Base-by-base conservation (phyloP, 2,888 invertebrate genomes). In the Meloe dianella region DNA sequence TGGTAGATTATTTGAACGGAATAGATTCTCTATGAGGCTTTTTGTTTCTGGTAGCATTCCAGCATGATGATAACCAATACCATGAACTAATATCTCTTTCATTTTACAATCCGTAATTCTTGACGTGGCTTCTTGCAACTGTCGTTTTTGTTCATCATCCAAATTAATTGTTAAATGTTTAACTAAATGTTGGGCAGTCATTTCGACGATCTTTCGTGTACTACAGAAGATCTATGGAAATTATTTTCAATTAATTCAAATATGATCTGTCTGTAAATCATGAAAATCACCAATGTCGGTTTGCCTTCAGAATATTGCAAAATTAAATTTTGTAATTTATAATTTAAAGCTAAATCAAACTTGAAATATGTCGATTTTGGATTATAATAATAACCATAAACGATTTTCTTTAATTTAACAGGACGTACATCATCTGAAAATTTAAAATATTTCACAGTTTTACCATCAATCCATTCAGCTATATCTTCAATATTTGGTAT, bases 61-160 rank as follows among this genome's bases (percentile, higher is more conserved):
- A 10, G 93, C 94, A 83, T 94, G 94, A 78, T 94, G 94, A 76
- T 88, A 91, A 0, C 91, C 93, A 14, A 94, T 87, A 0, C 94
- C 94, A 68, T 84, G 84, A 27, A 27, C 4, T 27, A 27, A 27
- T 27, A 27, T 27, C 8, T 86, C 85, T 83, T 80, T 78, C 2
- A 85, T 71, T 75, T 83, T 84, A 4, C 35, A 41, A 66, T 85
- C 84, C 7, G 71, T 64, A 9, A 85, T 72, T 2, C 74, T 73
- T 51, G 79, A 76, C 2, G 84, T 80, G 20, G 82, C 78, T 38
- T 81, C 77, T 6, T 79, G 78, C n/a, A 92, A 79, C 60, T 84
- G 84, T 9, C 86, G 82, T 74, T 85, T 87, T 75, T 91, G 90
- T 57, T 86, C 85, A 0, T 59, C 67, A 32, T 63, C 74, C 35